Evolutionary conservation across 2,888 invertebrate genomes (phyloP).

Genomic region (Caradrina clavipalpis): DNA sequence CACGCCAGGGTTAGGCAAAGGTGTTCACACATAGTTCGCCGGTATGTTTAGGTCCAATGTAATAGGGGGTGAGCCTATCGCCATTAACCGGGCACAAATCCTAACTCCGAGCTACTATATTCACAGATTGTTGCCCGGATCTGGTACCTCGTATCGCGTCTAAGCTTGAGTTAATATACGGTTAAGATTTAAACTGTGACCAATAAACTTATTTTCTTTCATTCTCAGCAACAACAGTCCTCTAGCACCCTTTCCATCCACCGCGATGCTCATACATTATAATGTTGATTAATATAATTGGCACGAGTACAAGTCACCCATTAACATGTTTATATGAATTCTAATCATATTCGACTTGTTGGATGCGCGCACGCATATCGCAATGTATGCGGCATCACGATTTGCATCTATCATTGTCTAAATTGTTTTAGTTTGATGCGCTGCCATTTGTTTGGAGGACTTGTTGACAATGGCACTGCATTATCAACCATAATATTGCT

Average conservation of each 20-base stretch:
- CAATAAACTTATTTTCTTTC: no score
- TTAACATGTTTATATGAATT: slow-evolving; percentile 31
- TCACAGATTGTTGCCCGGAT: no score
- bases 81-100: no score
- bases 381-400: slow-evolving; percentile 42
- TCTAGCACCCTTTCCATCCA: slow-evolving; percentile 1
- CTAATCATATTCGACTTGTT: slow-evolving; percentile 40
- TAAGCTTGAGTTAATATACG: no score
- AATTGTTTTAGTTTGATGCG: slow-evolving; percentile 26
- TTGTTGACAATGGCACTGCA: slow-evolving; percentile 29
- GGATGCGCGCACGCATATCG: slow-evolving; percentile 31
- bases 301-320: slow-evolving; percentile 13
- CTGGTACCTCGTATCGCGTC: no score
- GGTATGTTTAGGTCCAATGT: no score
- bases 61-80: no score
- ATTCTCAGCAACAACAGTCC: background rate
- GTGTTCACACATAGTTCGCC: no score
- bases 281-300: slow-evolving; percentile 24
- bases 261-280: slow-evolving; percentile 2
- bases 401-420: slow-evolving; percentile 51
- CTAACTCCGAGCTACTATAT: no score
- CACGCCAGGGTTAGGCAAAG: no score
- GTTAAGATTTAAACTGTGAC: no score
- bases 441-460: slow-evolving; percentile 18
- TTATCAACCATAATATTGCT: slow-evolving; percentile 16